phyloP scores from a whole-genome alignment of 2,113 vertebrate species.

The Stictonetta naevosa region DNA sequence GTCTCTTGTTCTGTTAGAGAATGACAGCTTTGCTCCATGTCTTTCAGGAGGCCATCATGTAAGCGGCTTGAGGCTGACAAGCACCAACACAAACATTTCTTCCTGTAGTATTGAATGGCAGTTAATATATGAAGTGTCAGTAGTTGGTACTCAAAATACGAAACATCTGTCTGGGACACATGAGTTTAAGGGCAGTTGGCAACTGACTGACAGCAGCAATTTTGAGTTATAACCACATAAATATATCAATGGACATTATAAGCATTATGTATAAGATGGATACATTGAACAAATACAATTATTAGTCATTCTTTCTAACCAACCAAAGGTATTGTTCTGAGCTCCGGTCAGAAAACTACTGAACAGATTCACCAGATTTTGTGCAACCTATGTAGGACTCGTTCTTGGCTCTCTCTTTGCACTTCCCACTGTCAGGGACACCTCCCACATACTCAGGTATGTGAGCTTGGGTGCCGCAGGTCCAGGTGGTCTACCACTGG shows the following conservation, averaged over 20 bases:
- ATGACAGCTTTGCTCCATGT: not conserved
- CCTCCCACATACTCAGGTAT: fast-evolving
- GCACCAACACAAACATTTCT: not conserved
- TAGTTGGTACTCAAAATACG: not conserved
- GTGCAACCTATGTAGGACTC: fast-evolving
- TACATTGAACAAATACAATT: not conserved
- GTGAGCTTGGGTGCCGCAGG: fast-evolving
- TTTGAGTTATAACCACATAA: not conserved
- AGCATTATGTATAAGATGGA: not conserved
- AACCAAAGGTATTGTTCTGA: not conserved
- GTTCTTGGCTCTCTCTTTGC: not conserved
- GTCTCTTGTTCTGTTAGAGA: not conserved
- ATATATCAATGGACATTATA: not conserved
- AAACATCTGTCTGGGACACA: not conserved
- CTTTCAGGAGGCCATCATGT: not conserved
- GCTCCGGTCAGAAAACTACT: not conserved
- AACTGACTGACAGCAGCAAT: fast-evolving
- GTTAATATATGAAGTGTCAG: not conserved
- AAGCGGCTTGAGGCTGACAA: not conserved
- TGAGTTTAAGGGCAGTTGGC: not conserved
- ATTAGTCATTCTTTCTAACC: not conserved
- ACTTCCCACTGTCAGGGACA: fast-evolving
- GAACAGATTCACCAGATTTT: not conserved
- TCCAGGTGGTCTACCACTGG: fast-evolving
- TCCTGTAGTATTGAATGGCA: not conserved